These are phyloP conservation scores for Hypsibius dujardini DNA, from an alignment of 1,140 invertebrate genomes.

Conservation along the genomic window DNA sequence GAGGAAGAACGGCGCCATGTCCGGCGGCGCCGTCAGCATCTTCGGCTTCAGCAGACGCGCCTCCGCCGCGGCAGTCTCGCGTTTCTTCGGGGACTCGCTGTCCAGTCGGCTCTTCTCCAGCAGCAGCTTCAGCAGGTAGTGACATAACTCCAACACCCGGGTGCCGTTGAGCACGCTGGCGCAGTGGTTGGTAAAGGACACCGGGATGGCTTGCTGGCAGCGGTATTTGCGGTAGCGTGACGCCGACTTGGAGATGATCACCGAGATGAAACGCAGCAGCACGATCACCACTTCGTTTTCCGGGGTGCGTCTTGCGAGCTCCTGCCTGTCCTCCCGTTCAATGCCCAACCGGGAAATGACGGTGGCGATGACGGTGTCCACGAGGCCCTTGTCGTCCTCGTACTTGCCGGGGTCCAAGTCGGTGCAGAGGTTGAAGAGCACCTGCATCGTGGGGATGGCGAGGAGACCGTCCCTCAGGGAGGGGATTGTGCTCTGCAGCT, in stretches of 20 bases:
- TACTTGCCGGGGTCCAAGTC: conserved; percentile 55
- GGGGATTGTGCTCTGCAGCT: not conserved
- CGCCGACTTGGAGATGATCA: conserved; percentile 23
- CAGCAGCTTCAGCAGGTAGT: conserved; percentile 55
- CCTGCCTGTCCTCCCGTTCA: conserved; percentile 32
- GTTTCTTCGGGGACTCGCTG: not conserved
- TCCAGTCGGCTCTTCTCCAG: conserved; percentile 38
- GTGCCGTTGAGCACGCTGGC: conserved; percentile 56
- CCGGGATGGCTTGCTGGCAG: not conserved
- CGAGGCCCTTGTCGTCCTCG: conserved; percentile 53
- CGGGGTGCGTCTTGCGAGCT: conserved; percentile 41
- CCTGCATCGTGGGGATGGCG: conserved; percentile 3
- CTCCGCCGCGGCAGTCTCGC: not conserved
- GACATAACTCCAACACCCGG: conserved; percentile 61
- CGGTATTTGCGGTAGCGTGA: conserved; percentile 16
- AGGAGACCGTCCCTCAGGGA: not conserved
- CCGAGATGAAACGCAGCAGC: conserved; percentile 54
- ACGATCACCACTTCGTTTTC: conserved; percentile 65
- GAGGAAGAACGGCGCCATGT: conserved; percentile 87
- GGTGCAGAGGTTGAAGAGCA: conserved; percentile 29
- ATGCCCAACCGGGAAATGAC: conserved; percentile 61
- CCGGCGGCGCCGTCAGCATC: conserved; percentile 56
- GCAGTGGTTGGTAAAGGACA: conserved; percentile 15
- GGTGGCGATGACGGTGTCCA: conserved; percentile 53
- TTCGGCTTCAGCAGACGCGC: conserved; percentile 54